phyloP scores from a whole-genome alignment of 2,113 vertebrate genomes.

The Sula dactylatra region DNA sequence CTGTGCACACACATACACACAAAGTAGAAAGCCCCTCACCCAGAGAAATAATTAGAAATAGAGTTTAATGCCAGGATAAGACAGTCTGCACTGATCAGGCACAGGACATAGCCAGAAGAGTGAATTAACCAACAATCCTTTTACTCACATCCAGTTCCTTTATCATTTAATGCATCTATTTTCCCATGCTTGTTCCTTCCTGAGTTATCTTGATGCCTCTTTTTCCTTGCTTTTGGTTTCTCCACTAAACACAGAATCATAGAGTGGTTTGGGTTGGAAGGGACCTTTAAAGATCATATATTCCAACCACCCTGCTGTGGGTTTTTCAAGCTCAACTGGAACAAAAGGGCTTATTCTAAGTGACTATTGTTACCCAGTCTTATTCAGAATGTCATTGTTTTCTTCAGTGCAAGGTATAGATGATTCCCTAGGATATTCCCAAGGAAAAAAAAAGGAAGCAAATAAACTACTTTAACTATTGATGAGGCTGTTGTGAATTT shows the following conservation, averaged over 20 bases:
- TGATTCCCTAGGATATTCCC: background rate
- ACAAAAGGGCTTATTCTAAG: background rate
- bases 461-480: background rate
- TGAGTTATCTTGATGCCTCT: background rate
- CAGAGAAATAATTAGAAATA: background rate
- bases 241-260: background rate
- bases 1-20: rapidly evolving
- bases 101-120: background rate
- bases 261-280: background rate
- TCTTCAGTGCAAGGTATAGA: background rate
- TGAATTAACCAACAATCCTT: background rate
- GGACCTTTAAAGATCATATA: background rate
- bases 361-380: background rate
- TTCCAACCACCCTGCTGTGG: background rate
- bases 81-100: background rate
- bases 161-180: background rate
- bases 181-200: background rate
- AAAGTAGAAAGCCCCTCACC: background rate
- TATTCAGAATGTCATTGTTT: background rate
- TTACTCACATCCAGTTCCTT: background rate
- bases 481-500: background rate
- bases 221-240: background rate
- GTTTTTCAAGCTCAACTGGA: background rate
- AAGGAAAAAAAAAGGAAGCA: background rate
- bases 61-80: background rate